These are phyloP conservation scores for Papilio aristodemus DNA, from an alignment of 1,140 invertebrate genomes.

Conservation along the genomic window DNA sequence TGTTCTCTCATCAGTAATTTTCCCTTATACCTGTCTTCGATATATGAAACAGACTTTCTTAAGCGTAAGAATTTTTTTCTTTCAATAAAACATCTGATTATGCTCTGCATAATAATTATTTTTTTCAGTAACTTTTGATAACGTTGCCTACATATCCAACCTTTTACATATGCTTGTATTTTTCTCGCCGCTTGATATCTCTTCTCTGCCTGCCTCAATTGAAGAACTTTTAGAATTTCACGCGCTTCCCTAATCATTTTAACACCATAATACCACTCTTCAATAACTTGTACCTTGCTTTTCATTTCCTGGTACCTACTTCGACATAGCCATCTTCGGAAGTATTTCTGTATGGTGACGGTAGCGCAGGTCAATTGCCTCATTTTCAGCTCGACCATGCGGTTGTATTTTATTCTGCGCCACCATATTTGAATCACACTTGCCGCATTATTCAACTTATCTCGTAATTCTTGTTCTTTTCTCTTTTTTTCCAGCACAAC, in stretches of 20 bases:
- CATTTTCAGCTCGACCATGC: constrained; percentile 65
- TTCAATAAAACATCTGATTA: constrained; percentile 50
- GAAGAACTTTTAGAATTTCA: constrained; percentile 47
- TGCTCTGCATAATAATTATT: constrained; percentile 57
- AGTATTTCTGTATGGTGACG: constrained; percentile 81
- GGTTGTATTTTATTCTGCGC: constrained; percentile 78
- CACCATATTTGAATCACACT: constrained; percentile 81
- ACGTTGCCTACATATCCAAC: constrained; percentile 61
- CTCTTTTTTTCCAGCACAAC: constrained; percentile 60
- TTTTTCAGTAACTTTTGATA: constrained; percentile 50
- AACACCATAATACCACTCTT: constrained; percentile 67
- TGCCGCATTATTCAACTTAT: constrained; percentile 72
- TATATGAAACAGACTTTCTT: constrained; percentile 53
- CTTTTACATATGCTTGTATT: constrained; percentile 75
- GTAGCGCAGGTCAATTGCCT: constrained; percentile 67
- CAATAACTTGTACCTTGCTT: constrained; percentile 59
- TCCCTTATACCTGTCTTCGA: constrained; percentile 77
- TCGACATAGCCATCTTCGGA: constrained; percentile 76
- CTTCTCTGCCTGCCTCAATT: constrained; percentile 43
- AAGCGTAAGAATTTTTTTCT: constrained; percentile 57
- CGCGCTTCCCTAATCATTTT: constrained; percentile 60
- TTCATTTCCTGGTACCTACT: constrained; percentile 61
- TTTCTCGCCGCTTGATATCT: constrained; percentile 48
- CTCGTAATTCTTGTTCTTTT: constrained; percentile 63
- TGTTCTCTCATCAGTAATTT: constrained; percentile 63